These are phyloP conservation scores for Arvicanthis niloticus DNA, from an alignment of 2,113 vertebrate genomes.

Conservation along the genomic window DNA sequence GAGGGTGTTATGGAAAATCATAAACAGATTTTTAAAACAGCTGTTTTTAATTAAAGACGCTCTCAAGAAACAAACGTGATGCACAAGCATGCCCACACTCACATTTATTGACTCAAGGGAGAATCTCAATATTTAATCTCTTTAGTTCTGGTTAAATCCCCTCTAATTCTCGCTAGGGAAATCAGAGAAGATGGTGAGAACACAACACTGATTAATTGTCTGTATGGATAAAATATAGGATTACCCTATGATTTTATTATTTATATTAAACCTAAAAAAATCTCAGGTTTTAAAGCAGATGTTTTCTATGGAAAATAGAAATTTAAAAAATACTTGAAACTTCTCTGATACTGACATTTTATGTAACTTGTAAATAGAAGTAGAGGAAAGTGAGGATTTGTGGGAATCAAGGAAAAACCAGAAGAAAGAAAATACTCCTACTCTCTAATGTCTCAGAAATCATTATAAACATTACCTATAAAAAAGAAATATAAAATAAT, in stretches of 20 bases:
- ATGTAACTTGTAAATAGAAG: not conserved
- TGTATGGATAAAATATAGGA: not conserved
- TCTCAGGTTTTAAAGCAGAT: slow-evolving; percentile 10
- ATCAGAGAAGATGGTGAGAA: not conserved
- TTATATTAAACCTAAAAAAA: not conserved
- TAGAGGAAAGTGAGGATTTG: not conserved
- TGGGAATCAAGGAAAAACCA: not conserved
- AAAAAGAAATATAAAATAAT: not conserved
- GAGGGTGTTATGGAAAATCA: not conserved
- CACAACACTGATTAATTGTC: not conserved
- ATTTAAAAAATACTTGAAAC: not conserved
- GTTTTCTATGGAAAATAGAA: not conserved
- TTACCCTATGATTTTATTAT: not conserved
- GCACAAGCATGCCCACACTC: too few species aligned
- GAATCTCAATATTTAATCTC: not conserved
- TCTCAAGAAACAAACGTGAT: not conserved
- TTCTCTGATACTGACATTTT: not conserved
- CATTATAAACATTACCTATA: not conserved
- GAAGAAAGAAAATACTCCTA: not conserved
- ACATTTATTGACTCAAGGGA: not conserved
- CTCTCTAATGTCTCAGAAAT: not conserved
- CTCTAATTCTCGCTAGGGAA: not conserved
- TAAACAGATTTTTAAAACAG: not conserved
- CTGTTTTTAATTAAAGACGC: not conserved
- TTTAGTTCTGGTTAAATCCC: not conserved